Conservation (phyloP, 2,888 invertebrate genomes). For the Brachyptera putata region DNA sequence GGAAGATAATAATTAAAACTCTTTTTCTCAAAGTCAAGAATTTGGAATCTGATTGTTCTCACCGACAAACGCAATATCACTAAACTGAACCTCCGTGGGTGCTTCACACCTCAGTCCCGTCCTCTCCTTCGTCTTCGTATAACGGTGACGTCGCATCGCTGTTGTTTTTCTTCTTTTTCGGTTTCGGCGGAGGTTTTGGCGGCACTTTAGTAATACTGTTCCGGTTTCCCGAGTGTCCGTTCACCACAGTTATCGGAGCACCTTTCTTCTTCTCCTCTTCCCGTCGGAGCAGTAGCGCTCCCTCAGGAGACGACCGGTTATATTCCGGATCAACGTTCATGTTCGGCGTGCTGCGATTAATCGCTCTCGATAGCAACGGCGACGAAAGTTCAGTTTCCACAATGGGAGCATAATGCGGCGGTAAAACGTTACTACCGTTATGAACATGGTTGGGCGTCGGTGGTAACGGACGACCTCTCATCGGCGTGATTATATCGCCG, state of each 20-base stretch:
- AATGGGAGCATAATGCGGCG: constrained; percentile 43
- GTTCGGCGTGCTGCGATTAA: constrained; percentile 20
- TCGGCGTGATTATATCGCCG: constrained; percentile 37
- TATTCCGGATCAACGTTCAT: not conserved
- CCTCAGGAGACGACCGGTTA: constrained; percentile 26
- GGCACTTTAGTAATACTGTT: constrained; percentile 62
- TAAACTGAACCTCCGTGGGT: no score
- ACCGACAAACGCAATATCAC: no score
- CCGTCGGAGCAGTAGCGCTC: constrained; percentile 42
- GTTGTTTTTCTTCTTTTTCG: constrained; percentile 71
- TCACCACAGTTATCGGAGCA: constrained; percentile 51
- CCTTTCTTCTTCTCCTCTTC: constrained; percentile 54
- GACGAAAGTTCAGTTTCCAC: constrained; percentile 47
- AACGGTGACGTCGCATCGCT: constrained; percentile 61
- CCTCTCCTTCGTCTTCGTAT: constrained; percentile 84
- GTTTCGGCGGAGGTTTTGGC: constrained; percentile 78
- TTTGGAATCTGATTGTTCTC: no score
- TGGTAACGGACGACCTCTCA: constrained; percentile 52
- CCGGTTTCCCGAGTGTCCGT: constrained; percentile 43
- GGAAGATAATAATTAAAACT: no score
- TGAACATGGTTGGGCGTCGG: constrained; percentile 52
- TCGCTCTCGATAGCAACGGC: constrained; percentile 22
- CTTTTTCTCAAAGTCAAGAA: no score
- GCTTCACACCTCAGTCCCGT: constrained; percentile 71
- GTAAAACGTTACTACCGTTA: constrained; percentile 40